Conservation (phyloP, 92 coral and sea anemone genomes). For the Bergia sp. region DNA sequence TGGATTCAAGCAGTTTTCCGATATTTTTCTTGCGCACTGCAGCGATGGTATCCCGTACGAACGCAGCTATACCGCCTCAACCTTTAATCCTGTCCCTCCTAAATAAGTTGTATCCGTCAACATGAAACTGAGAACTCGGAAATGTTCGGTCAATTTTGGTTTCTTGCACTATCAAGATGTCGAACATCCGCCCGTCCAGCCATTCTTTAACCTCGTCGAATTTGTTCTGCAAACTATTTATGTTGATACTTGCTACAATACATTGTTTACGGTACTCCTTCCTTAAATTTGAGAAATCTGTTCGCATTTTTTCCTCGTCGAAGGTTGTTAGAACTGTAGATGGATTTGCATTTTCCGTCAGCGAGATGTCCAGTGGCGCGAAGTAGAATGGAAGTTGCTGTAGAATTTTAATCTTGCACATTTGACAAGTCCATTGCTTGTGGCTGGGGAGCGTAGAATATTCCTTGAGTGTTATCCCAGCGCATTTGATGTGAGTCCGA, state of each 20-base stretch:
- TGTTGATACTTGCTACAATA: conserved; percentile 46
- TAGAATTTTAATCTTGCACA: too few species aligned
- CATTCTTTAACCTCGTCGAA: conserved; percentile 62
- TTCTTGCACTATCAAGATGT: conserved; percentile 60
- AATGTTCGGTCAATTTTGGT: conserved; percentile 62
- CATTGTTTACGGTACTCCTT: conserved; percentile 51
- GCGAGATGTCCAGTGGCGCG: conserved; percentile 7
- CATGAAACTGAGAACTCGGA: conserved; percentile 57
- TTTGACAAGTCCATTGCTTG: conserved; percentile 22
- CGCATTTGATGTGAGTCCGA: conserved; percentile 46
- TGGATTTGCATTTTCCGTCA: background rate
- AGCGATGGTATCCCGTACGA: conserved; percentile 44
- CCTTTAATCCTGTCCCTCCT: conserved; percentile 54
- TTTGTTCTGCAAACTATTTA: conserved; percentile 55
- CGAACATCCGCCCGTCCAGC: conserved; percentile 44
- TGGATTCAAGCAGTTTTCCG: conserved; percentile 17
- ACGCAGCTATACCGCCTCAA: conserved; percentile 53
- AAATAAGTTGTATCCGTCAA: conserved; percentile 50
- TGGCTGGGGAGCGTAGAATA: conserved; percentile 10
- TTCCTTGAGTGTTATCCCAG: conserved; percentile 23
- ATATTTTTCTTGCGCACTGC: conserved; percentile 30
- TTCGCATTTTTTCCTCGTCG: background rate
- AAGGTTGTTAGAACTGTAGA: background rate
- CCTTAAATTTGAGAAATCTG: background rate
- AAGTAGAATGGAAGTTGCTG: conserved; percentile 4